Conservation (phyloP, 2,797 vertebrate species). For the Petrocephalus schoutedeni region DNA sequence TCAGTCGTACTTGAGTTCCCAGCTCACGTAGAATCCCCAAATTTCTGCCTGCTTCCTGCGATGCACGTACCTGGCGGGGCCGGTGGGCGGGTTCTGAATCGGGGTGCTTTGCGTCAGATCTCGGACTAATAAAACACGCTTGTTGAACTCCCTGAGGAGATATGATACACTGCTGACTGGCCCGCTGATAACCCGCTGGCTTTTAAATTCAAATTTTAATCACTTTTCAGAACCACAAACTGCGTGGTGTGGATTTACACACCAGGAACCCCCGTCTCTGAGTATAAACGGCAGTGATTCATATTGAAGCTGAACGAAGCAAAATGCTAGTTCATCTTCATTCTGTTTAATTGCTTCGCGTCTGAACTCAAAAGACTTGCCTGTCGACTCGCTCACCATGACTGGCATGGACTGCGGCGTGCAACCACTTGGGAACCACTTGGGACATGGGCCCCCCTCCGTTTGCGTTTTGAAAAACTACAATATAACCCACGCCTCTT, state of each 20-base stretch:
- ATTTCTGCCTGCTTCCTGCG: neutral
- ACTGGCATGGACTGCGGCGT: neutral
- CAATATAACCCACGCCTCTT: neutral
- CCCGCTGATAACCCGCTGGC: neutral
- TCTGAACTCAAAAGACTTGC: neutral
- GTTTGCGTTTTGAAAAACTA: neutral
- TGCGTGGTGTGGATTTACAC: neutral
- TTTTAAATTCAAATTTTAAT: slow-evolving; percentile 8
- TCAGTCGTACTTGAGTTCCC: neutral
- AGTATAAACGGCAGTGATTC: neutral
- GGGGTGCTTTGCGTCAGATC: neutral
- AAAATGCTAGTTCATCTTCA: neutral
- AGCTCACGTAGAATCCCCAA: neutral
- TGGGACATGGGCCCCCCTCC: neutral
- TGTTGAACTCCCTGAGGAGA: neutral
- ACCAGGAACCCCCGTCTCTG: neutral
- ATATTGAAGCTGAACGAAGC: neutral
- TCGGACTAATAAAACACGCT: neutral
- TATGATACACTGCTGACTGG: neutral
- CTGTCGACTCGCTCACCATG: neutral
- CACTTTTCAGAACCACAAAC: neutral
- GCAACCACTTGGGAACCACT: neutral
- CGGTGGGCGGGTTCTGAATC: neutral
- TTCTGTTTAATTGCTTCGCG: neutral
- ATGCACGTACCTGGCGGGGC: neutral